Conservation (phyloP, 2,888 invertebrate species). For the Odontocolon sp. region DNA sequence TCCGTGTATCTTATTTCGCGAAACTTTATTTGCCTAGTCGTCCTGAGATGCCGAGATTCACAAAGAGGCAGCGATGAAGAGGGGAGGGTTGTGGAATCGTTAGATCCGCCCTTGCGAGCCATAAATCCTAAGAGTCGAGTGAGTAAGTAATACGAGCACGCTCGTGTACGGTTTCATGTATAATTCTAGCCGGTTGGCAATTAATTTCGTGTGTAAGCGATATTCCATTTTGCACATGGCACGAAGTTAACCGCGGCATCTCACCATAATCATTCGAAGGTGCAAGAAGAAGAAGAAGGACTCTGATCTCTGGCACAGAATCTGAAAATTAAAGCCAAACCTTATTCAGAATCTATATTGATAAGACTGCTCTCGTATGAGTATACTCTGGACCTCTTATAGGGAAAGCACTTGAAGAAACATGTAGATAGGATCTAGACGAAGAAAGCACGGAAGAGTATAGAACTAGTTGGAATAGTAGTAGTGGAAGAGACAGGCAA, state of each 20-base stretch:
- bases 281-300: background rate
- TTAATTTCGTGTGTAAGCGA: constrained; percentile 72
- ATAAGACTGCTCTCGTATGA: constrained; percentile 14
- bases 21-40: constrained; percentile 68
- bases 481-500: constrained; percentile 16
- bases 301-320: background rate
- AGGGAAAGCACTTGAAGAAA: constrained; percentile 9
- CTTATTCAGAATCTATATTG: constrained; percentile 51
- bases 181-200: constrained; percentile 72
- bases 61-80: background rate
- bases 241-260: background rate
- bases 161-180: constrained; percentile 74
- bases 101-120: constrained; percentile 63
- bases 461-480: constrained; percentile 8
- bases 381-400: constrained; percentile 22
- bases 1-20: constrained; percentile 74
- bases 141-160: constrained; percentile 71
- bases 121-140: constrained; percentile 57
- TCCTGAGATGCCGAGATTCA: background rate
- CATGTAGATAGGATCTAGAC: constrained; percentile 10
- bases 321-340: constrained; percentile 39
- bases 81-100: constrained; percentile 54
- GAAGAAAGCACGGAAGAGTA: constrained; percentile 47
- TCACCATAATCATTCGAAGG: background rate
- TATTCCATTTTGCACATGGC: constrained; percentile 54